Conservation (phyloP, 2,888 invertebrate species). For the Agonopterix heracliana region DNA sequence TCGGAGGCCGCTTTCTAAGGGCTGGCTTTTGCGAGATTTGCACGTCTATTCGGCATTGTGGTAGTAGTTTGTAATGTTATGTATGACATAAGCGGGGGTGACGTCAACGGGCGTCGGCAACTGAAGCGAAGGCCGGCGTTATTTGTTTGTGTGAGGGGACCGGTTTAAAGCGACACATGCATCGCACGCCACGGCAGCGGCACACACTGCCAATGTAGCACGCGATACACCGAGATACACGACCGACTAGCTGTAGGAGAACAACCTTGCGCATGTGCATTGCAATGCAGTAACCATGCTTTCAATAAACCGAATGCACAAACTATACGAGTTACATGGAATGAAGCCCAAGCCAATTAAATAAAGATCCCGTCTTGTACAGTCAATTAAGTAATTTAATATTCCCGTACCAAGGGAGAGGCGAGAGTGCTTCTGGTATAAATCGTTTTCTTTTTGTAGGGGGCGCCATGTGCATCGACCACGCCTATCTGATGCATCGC, state of each 20-base stretch:
- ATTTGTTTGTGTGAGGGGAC: conserved; percentile 51
- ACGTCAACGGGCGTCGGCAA: conserved; percentile 70
- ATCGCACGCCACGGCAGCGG: conserved; percentile 28
- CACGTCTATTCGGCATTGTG: conserved; percentile 39
- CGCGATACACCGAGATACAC: conserved; percentile 24
- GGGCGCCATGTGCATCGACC: conserved; percentile 34
- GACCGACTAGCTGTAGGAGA: background rate
- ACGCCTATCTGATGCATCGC: conserved; percentile 40
- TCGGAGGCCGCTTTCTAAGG: conserved; percentile 12
- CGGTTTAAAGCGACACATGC: conserved; percentile 53
- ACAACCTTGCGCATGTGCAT: conserved; percentile 11
- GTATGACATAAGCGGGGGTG: conserved; percentile 68
- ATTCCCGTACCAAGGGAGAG: no score
- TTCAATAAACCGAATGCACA: no score
- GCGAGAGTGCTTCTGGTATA: background rate
- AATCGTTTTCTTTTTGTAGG: conserved; percentile 10
- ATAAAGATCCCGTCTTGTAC: no score
- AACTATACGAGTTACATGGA: no score
- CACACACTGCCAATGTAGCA: conserved; percentile 28
- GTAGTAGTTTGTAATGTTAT: conserved; percentile 37
- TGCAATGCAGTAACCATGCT: conserved; percentile 6
- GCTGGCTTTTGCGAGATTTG: background rate
- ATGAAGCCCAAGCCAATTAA: no score
- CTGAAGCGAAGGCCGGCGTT: conserved; percentile 62
- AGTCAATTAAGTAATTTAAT: no score